These are phyloP conservation scores for Coptodon rendalli DNA, from an alignment of 2,113 vertebrate genomes.

Conservation along the genomic window DNA sequence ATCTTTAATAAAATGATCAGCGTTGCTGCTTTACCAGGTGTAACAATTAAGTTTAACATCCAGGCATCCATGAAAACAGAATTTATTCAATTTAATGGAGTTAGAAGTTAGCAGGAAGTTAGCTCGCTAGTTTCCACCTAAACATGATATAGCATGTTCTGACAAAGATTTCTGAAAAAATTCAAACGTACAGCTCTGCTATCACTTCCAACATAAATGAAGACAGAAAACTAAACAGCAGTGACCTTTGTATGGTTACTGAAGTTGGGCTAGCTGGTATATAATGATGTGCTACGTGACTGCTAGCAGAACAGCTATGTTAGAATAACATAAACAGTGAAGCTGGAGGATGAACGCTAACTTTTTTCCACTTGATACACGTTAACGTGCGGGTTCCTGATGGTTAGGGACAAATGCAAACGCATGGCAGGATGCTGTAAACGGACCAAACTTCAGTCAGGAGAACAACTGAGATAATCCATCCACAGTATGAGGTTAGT, in stretches of 20 bases:
- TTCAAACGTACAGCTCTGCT: neutral
- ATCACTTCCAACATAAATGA: neutral
- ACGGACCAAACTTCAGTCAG: neutral
- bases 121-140: neutral
- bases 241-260: neutral
- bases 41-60: neutral
- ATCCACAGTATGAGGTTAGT: neutral
- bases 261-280: neutral
- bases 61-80: neutral
- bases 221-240: neutral
- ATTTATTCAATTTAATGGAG: neutral
- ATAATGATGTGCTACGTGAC: neutral
- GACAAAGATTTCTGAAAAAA: neutral
- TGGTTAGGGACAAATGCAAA: neutral
- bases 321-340: neutral
- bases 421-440: neutral
- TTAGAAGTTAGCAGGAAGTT: neutral
- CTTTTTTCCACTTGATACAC: neutral
- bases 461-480: neutral
- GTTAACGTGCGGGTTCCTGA: rapidly evolving
- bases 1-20: neutral
- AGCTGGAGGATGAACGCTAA: neutral
- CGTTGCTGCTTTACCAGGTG: rapidly evolving
- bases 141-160: neutral
- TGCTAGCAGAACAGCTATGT: neutral